Evolutionary conservation across 1,140 invertebrate species (phyloP).

Genomic region (Drosophila tropicalis): DNA sequence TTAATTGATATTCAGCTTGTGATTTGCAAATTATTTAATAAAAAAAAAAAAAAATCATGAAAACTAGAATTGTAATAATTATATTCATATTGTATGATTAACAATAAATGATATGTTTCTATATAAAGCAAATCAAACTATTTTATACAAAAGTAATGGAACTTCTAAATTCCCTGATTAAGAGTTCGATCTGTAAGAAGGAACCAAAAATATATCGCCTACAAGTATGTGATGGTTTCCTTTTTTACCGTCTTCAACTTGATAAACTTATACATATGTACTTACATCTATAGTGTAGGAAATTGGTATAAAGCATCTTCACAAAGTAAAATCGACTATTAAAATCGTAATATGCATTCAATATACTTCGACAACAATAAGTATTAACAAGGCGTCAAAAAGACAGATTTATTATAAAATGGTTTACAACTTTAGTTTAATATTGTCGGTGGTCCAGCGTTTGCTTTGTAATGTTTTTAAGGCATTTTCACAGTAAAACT

Average conservation of each 20-base stretch:
- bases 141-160: no score
- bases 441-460: conserved; percentile 81
- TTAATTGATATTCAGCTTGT: conserved; percentile 76
- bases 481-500: conserved; percentile 81
- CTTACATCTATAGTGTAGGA: no score
- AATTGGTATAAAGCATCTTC: no score
- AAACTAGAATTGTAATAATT: conserved; percentile 53
- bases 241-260: no score
- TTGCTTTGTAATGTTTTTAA: conserved; percentile 74
- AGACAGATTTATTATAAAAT: background rate
- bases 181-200: no score
- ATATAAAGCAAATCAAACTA: conserved; percentile 35
- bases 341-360: background rate
- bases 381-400: no score
- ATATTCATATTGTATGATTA: conserved; percentile 60
- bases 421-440: conserved; percentile 69
- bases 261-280: no score
- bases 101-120: conserved; percentile 72
- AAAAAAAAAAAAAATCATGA: conserved; percentile 42
- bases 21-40: conserved; percentile 78
- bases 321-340: background rate
- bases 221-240: no score
- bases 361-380: no score
- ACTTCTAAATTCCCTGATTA: no score
- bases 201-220: no score